Conservation (phyloP, 2,797 vertebrate genomes). For the Borostomias antarcticus region DNA sequence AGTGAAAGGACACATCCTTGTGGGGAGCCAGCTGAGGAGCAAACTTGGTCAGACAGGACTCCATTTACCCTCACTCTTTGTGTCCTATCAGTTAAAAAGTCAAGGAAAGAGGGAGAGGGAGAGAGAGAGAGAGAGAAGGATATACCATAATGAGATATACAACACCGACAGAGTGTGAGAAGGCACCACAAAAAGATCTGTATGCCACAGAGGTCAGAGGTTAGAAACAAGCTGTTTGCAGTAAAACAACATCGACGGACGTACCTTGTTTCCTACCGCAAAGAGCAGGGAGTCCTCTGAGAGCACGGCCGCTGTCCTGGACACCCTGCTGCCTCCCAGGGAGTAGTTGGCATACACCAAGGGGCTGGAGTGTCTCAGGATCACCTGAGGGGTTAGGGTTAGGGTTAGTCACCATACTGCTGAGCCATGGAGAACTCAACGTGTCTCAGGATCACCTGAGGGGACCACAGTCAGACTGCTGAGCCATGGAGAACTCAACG, state of each 20-base stretch:
- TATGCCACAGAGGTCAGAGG: neutral
- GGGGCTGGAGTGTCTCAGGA: slow-evolving; percentile 77
- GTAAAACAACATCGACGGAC: neutral
- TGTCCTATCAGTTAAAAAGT: neutral
- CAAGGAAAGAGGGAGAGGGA: neutral
- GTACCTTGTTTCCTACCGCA: slow-evolving; percentile 85
- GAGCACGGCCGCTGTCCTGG: slow-evolving; percentile 72
- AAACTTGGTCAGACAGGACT: too few species aligned
- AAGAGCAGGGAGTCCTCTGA: slow-evolving; percentile 80
- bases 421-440: neutral
- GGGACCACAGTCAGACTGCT: neutral
- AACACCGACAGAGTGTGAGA: neutral
- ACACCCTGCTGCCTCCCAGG: slow-evolving; percentile 74
- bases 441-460: slow-evolving; percentile 86
- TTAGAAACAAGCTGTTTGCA: neutral
- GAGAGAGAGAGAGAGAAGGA: neutral
- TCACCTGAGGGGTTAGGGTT: slow-evolving; percentile 82
- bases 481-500: neutral
- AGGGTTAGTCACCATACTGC: neutral
- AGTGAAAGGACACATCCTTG: neutral
- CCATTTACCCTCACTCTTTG: too few species aligned
- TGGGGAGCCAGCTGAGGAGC: neutral
- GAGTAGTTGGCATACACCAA: slow-evolving; percentile 90
- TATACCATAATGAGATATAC: neutral
- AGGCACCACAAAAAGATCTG: neutral